A percentile compares a stretch with the other conserved stretches of the same genome.
These are phyloP conservation scores for Rhingia campestris DNA, from an alignment of 2,888 invertebrate genomes.

Conservation along the genomic window DNA sequence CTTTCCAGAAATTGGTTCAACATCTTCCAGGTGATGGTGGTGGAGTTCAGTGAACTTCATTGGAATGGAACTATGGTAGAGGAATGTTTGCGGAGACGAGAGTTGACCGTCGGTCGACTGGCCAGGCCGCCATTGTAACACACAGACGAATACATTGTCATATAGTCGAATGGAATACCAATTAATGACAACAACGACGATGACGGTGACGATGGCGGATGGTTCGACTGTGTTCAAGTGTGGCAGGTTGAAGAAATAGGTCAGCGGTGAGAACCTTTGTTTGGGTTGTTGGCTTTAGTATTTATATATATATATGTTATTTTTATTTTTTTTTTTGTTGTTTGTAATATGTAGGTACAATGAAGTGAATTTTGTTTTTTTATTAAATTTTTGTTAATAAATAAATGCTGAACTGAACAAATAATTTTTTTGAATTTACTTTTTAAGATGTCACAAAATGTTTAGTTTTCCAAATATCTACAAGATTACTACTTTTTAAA, in stretches of 20 bases:
- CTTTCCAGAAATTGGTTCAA: slow-evolving; percentile 57
- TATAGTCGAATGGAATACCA: slow-evolving; percentile 66
- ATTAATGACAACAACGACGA: slow-evolving; percentile 61
- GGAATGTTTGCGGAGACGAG: slow-evolving; percentile 7
- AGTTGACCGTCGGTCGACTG: slow-evolving; percentile 42
- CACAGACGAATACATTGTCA: slow-evolving; percentile 59
- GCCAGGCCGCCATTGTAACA: slow-evolving; percentile 52
- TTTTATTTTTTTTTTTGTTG: too few relatives aligned
- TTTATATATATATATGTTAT: slow-evolving; percentile 3
- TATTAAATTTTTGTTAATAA: too few relatives aligned
- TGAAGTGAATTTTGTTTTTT: too few relatives aligned
- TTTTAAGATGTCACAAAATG: too few relatives aligned
- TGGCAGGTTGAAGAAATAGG: slow-evolving; percentile 65
- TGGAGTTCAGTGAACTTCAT: slow-evolving; percentile 59
- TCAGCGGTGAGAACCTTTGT: slow-evolving; percentile 53
- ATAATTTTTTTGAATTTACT: too few relatives aligned
- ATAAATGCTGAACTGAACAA: too few relatives aligned
- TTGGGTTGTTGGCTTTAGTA: slow-evolving; percentile 26
- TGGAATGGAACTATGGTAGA: slow-evolving; percentile 13
- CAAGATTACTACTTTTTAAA: too few relatives aligned
- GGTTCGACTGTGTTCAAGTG: slow-evolving; percentile 53
- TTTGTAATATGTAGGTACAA: too few relatives aligned
- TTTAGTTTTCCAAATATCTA: too few relatives aligned
- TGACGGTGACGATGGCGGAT: slow-evolving; percentile 52
- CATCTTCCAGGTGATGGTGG: slow-evolving; percentile 30